These are phyloP conservation scores for Oryzias woworae DNA, from an alignment of 2,113 vertebrate genomes.

Conservation along the genomic window DNA sequence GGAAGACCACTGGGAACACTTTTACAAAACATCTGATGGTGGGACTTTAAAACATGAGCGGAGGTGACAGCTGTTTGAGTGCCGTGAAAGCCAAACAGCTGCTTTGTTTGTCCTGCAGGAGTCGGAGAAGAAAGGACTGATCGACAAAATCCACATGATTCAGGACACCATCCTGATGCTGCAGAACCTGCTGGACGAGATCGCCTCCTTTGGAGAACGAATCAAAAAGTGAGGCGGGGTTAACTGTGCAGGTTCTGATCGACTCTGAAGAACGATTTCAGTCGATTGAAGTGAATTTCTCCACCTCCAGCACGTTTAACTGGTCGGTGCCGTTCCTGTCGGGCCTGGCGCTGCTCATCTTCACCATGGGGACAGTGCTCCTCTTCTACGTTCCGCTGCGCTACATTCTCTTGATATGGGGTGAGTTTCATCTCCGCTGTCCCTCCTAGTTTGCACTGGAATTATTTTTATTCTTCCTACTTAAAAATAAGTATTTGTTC, in stretches of 20 bases:
- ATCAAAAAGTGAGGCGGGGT: constrained; percentile 88
- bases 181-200: constrained; percentile 88
- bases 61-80: too few relatives aligned
- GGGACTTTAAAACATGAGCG: too few relatives aligned
- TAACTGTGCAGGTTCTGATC: too few relatives aligned
- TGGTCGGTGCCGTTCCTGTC: constrained; percentile 97
- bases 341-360: constrained; percentile 84
- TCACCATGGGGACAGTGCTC: constrained; percentile 76
- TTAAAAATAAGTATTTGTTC: too few relatives aligned
- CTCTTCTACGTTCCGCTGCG: constrained; percentile 89
- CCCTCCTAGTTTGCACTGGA: not conserved
- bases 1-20: too few relatives aligned
- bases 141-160: constrained; percentile 95
- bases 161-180: constrained; percentile 92
- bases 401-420: constrained; percentile 93
- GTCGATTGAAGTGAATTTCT: too few relatives aligned
- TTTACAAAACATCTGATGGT: too few relatives aligned
- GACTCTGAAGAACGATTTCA: too few relatives aligned
- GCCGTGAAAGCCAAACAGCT: not conserved
- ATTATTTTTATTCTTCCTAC: too few relatives aligned
- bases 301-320: constrained; percentile 87
- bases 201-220: constrained; percentile 90
- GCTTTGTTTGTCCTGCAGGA: constrained; percentile 77
- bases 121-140: constrained; percentile 88
- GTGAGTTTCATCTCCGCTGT: constrained; percentile 77